Base-by-base conservation (phyloP, 2,113 vertebrate species). In the Tragelaphus scriptus region DNA sequence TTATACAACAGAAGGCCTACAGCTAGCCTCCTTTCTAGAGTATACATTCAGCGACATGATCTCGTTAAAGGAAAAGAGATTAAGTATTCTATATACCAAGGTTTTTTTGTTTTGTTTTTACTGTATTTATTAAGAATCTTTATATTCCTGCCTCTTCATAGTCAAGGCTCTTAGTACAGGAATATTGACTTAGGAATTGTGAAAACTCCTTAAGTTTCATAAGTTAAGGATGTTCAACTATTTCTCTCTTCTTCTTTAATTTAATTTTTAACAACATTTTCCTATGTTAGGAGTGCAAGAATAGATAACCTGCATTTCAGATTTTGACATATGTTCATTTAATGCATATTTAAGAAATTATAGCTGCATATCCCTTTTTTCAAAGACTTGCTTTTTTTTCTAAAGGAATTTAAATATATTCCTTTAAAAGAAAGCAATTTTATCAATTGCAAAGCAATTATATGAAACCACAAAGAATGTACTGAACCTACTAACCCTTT, bases 91-190 rank as follows among this genome's bases (percentile, higher is more conserved):
- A 77, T 98, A 97, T 97, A 98, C 98, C 97, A 86, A 98, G 98
- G 98, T 61, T 98, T 98, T 98, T 98, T 98, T 98, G 97, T 97
- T 98, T 99, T 98, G 94, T 99, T 99, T 99, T 98, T 98, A 99
- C 98, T 98, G 88, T 99, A 99, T 99, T 99, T 99, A 98, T 97
- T 98, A 97, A 98, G 84, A 97, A 98, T 98, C 98, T 98, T 99
- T 98, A 88, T 98, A 99, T 98, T 98, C 97, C 94, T 98, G 97
- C 98, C 98, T 98, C 93, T 98, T 98, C 98, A 85, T 98, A 99
- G 98, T 99, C 98, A 97, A 98, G 97, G 97, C 98, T 98, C 96
- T 98, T 98, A 98, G 94, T 98, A 98, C 91, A 97, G 96, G 95
- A 98, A 98, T 97, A 92, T 96, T 98, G 98, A 98, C 98, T 98